phyloP scores from a whole-genome alignment of 2,113 vertebrate genomes.

The Scophthalmus maximus region DNA sequence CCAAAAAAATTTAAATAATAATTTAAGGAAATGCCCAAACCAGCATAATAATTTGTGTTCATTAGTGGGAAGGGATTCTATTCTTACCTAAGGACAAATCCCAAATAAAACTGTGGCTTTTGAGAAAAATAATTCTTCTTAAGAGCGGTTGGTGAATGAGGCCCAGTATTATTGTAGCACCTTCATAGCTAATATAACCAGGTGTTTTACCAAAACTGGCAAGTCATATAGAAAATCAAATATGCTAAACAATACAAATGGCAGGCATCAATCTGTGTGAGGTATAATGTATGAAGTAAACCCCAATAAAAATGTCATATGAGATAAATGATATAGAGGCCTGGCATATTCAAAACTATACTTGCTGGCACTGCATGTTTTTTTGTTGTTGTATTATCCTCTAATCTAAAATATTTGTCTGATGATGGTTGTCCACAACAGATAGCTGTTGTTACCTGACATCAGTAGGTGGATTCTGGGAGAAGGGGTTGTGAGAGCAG shows the following conservation, averaged over 20 bases:
- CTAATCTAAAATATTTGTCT: background rate
- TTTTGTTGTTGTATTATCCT: too few species aligned
- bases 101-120: too few species aligned
- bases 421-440: background rate
- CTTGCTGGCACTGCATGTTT: background rate
- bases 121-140: too few species aligned
- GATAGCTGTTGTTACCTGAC: constrained; percentile 88
- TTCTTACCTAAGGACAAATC: too few species aligned
- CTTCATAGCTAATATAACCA: background rate
- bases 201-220: background rate
- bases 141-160: background rate
- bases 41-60: too few species aligned
- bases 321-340: background rate
- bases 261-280: background rate
- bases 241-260: background rate
- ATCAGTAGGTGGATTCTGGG: constrained; percentile 90
- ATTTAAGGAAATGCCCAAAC: too few species aligned
- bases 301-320: too few species aligned
- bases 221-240: background rate
- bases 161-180: background rate
- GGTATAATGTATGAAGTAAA: too few species aligned
- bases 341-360: background rate
- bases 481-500: constrained; percentile 96
- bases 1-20: too few species aligned
- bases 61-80: too few species aligned